Percentiles rank a stretch among this genome's conserved stretches.
phyloP scores from a whole-genome alignment of 2,888 invertebrate genomes.

The Macropis europaea region DNA sequence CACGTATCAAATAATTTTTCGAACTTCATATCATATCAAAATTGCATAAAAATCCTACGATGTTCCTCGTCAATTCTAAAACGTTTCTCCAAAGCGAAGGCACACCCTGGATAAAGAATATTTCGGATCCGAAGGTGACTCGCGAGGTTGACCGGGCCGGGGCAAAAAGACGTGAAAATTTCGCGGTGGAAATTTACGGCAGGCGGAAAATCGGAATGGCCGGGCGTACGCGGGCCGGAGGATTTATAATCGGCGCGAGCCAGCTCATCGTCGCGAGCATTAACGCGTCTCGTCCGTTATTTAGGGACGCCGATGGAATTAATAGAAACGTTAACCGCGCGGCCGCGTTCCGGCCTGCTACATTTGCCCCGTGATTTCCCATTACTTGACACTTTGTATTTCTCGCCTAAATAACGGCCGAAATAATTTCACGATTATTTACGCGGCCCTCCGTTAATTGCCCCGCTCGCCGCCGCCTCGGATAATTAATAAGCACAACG shows the following conservation, averaged over 20 bases:
- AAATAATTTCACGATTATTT: conserved; percentile 33
- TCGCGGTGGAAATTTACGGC: conserved; percentile 27
- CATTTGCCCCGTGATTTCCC: conserved; percentile 25
- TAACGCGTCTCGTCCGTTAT: conserved; percentile 51
- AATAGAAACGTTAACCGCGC: conserved; percentile 48
- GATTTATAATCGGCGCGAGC: conserved; percentile 36
- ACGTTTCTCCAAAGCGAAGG: no score
- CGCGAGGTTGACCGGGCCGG: no score
- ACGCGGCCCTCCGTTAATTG: conserved; percentile 2
- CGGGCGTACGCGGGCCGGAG: not conserved
- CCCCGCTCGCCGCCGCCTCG: not conserved
- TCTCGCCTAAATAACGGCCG: conserved; percentile 21
- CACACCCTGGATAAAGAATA: no score
- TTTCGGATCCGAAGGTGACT: no score
- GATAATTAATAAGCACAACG: conserved; percentile 11
- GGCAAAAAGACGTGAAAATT: not conserved
- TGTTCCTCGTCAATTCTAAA: no score
- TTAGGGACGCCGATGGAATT: conserved; percentile 46
- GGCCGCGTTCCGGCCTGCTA: conserved; percentile 6
- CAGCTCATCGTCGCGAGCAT: conserved; percentile 39
- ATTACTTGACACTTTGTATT: conserved; percentile 9
- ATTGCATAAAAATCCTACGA: no score
- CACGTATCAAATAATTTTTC: no score
- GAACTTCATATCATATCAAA: no score
- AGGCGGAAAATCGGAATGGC: conserved; percentile 20